Conservation (phyloP, 1,140 invertebrate species). For the Pollicipes pollicipes region DNA sequence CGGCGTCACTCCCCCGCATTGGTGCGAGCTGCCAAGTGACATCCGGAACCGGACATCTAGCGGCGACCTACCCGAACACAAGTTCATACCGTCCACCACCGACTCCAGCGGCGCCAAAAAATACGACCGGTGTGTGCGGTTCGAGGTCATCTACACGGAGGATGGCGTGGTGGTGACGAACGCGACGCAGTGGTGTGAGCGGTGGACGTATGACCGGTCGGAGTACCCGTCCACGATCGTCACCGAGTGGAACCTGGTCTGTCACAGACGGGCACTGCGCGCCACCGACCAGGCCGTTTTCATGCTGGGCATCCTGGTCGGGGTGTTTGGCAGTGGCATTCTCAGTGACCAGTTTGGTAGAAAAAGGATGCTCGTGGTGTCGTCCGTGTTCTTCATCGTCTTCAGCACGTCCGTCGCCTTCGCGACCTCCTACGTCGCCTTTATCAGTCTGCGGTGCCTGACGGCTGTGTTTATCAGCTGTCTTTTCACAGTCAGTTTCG, state of each 20-base stretch:
- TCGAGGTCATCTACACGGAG: too few species aligned
- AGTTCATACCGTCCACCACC: neutral
- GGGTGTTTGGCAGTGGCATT: conserved; percentile 17
- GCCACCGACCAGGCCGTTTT: conserved; percentile 20
- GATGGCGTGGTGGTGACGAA: conserved; percentile 5
- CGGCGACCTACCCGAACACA: neutral
- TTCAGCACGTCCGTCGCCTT: conserved; percentile 43
- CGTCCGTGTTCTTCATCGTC: conserved; percentile 20
- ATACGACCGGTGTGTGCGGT: neutral
- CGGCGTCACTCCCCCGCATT: conserved; percentile 1
- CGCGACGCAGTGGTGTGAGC: conserved; percentile 8
- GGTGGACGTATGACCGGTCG: conserved; percentile 15
- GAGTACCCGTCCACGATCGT: conserved; percentile 17
- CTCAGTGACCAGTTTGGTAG: conserved; percentile 13
- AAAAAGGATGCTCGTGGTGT: neutral
- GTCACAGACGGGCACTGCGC: conserved; percentile 14
- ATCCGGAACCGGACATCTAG: neutral
- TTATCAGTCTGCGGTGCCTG: conserved; percentile 43
- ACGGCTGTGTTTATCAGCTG: conserved; percentile 55
- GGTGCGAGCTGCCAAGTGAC: conserved; percentile 6
- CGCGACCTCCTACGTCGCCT: conserved; percentile 46
- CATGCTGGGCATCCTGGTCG: conserved; percentile 21
- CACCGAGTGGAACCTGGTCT: conserved; percentile 22
- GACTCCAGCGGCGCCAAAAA: conserved; percentile 5
- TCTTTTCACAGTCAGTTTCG: conserved; percentile 56